These are phyloP conservation scores for Subacronicta megacephala DNA, from an alignment of 2,888 invertebrate species.

Conservation along the genomic window DNA sequence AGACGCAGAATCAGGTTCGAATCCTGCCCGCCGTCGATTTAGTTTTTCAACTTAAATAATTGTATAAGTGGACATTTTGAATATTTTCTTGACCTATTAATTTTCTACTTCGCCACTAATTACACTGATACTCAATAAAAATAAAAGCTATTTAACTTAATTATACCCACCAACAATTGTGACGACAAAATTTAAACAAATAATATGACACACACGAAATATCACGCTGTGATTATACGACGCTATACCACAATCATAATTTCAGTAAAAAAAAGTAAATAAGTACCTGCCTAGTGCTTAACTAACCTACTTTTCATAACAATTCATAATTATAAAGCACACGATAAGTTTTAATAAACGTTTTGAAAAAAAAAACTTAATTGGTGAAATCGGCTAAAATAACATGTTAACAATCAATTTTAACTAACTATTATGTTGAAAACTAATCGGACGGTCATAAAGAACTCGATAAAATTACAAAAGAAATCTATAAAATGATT, in stretches of 20 bases:
- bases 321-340: conserved; percentile 63
- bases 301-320: conserved; percentile 61
- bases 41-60: too few relatives aligned
- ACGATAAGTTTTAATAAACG: conserved; percentile 61
- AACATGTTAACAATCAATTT: conserved; percentile 86
- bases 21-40: too few relatives aligned
- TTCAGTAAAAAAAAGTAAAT: conserved; percentile 35
- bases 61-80: too few relatives aligned
- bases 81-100: conserved; percentile 39
- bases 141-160: conserved; percentile 37
- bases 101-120: conserved; percentile 25
- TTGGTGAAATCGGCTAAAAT: conserved; percentile 81
- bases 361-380: conserved; percentile 65
- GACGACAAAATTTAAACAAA: conserved; percentile 37
- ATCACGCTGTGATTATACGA: conserved; percentile 50
- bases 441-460: conserved; percentile 82
- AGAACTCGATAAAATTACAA: conserved; percentile 86
- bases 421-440: conserved; percentile 81
- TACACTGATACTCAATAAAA: conserved; percentile 30
- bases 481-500: conserved; percentile 88
- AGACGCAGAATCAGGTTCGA: too few relatives aligned
- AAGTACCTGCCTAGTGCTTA: conserved; percentile 36
- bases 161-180: conserved; percentile 29
- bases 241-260: conserved; percentile 44
- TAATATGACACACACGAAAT: conserved; percentile 42